Evolutionary conservation across 2,888 invertebrate species (phyloP).

Genomic region (Drosophila greeni): DNA sequence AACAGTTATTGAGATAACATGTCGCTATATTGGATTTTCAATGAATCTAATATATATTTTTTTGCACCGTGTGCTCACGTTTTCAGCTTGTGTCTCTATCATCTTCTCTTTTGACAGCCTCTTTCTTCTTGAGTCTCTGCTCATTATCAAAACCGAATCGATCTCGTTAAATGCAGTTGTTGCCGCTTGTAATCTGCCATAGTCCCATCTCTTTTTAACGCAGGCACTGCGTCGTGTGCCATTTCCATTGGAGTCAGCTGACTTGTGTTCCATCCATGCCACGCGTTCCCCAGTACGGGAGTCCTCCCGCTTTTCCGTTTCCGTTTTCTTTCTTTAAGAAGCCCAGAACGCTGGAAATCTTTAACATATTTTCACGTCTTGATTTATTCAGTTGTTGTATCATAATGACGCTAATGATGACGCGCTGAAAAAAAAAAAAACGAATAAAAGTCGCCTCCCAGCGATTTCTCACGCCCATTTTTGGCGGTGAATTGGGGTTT

Average conservation of each 20-base stretch:
- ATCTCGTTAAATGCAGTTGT: conserved; percentile 33
- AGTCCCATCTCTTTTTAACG: background rate
- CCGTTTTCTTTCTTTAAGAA: background rate
- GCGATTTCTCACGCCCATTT: conserved; percentile 69
- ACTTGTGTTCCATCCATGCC: conserved; percentile 9
- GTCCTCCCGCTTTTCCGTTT: background rate
- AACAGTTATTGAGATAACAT: background rate
- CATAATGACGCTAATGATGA: conserved; percentile 61
- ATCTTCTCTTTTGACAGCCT: background rate
- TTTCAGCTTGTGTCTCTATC: background rate
- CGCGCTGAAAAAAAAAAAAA: conserved; percentile 30
- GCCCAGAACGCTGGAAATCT: background rate
- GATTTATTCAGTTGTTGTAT: conserved; percentile 1
- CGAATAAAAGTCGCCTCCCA: conserved; percentile 35
- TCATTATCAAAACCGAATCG: conserved; percentile 14
- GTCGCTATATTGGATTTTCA: background rate
- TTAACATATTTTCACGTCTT: conserved; percentile 38
- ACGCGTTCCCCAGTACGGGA: background rate
- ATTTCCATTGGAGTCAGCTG: conserved; percentile 17
- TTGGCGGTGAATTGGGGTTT: conserved; percentile 37
- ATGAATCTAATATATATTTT: background rate
- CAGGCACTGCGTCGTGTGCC: background rate
- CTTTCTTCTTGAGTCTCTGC: background rate
- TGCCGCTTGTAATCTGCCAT: conserved; percentile 5
- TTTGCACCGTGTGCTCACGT: background rate